phyloP scores from a whole-genome alignment of 2,113 vertebrate genomes.

The Physeter macrocephalus region DNA sequence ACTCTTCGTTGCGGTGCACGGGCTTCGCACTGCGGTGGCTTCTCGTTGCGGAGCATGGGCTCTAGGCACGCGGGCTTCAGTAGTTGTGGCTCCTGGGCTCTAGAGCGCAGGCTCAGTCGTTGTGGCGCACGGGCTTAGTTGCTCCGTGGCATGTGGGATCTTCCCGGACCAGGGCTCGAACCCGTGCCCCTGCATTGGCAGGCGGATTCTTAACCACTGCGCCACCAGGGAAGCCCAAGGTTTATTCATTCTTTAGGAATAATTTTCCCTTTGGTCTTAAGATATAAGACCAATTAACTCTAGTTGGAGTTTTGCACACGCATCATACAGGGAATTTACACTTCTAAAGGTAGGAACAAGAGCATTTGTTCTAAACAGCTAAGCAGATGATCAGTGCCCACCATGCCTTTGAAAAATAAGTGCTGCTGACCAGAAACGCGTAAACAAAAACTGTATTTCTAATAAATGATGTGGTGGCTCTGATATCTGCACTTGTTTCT shows the following conservation, averaged over 20 bases:
- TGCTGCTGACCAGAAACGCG: background rate
- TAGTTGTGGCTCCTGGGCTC: too few species aligned
- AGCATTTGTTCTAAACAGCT: slow-evolving; percentile 4
- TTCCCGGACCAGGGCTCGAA: too few species aligned
- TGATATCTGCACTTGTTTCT: background rate
- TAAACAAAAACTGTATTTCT: background rate
- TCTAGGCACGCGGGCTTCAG: too few species aligned
- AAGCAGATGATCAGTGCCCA: background rate
- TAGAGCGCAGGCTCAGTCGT: too few species aligned
- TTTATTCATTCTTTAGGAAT: slow-evolving; percentile 1
- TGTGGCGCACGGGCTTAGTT: too few species aligned
- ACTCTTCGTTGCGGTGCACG: too few species aligned
- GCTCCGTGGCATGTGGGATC: too few species aligned
- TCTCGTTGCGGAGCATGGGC: too few species aligned
- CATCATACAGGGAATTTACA: background rate
- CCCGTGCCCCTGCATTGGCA: too few species aligned
- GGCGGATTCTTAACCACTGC: too few species aligned
- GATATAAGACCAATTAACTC: background rate
- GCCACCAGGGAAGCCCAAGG: too few species aligned
- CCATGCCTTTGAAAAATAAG: background rate
- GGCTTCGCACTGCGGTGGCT: too few species aligned
- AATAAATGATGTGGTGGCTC: background rate
- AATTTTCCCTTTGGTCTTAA: background rate
- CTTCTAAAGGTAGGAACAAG: background rate
- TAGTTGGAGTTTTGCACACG: background rate